phyloP scores from a whole-genome alignment of 1,140 invertebrate genomes.

The Drosophila insularis region DNA sequence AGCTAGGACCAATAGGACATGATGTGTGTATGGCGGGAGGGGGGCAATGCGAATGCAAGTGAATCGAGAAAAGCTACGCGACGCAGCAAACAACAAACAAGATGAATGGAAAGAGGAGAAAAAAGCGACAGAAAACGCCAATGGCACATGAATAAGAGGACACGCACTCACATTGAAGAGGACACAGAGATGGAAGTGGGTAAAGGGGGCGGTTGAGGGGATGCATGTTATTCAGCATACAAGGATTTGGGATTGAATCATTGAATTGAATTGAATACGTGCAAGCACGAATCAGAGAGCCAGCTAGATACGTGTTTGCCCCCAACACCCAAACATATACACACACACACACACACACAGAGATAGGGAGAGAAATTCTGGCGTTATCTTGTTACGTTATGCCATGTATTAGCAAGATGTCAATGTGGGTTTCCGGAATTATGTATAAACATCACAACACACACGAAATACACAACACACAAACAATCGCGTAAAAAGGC shows the following conservation, averaged over 20 bases:
- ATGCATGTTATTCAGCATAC: conserved; percentile 34
- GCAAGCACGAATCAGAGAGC: conserved; percentile 61
- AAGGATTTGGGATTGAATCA: conserved; percentile 69
- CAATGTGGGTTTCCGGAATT: conserved; percentile 69
- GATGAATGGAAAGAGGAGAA: not conserved
- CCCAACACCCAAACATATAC: not conserved
- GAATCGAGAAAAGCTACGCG: not conserved
- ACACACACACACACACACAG: not conserved
- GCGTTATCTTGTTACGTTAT: conserved; percentile 45
- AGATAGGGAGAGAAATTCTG: conserved; percentile 8
- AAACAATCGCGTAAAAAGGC: conserved; percentile 51
- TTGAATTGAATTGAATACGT: conserved; percentile 81
- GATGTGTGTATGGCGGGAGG: not conserved
- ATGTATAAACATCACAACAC: conserved; percentile 51
- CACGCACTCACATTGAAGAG: conserved; percentile 17
- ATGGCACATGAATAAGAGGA: conserved; percentile 51
- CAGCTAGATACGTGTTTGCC: conserved; percentile 38
- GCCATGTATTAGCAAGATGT: conserved; percentile 72
- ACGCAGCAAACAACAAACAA: not conserved
- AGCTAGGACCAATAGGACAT: not conserved
- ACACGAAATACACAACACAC: conserved; percentile 13
- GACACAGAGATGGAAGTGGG: not conserved
- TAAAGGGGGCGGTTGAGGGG: conserved; percentile 3
- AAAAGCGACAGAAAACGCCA: not conserved
- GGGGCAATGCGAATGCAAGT: not conserved